These are phyloP conservation scores for Equus przewalskii DNA, from an alignment of 2,113 vertebrate genomes.

Conservation along the genomic window DNA sequence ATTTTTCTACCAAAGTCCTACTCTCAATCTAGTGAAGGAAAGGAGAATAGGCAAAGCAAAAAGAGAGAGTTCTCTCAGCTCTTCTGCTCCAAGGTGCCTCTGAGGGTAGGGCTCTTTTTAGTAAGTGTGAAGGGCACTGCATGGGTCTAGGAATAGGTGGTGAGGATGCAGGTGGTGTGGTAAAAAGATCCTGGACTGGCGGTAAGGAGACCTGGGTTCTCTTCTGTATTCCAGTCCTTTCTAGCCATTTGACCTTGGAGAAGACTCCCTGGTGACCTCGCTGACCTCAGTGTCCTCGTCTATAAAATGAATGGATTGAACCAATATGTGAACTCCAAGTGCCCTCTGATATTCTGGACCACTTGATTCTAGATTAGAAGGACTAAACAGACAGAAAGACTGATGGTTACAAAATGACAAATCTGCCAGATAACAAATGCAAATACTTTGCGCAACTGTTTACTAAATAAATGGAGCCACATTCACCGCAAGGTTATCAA, in stretches of 20 bases:
- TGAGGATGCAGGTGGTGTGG: background rate
- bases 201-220: background rate
- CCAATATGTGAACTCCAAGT: background rate
- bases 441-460: slow-evolving; percentile 52
- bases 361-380: slow-evolving; percentile 51
- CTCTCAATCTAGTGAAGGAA: slow-evolving; percentile 1
- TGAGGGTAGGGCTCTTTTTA: background rate
- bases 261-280: background rate
- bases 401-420: slow-evolving; percentile 57
- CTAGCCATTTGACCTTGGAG: background rate
- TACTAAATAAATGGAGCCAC: slow-evolving; percentile 49
- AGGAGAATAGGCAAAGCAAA: background rate
- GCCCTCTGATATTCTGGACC: slow-evolving; percentile 40
- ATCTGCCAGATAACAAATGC: slow-evolving; percentile 63
- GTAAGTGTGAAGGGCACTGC: background rate
- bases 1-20: slow-evolving; percentile 5
- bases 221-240: background rate
- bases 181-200: background rate
- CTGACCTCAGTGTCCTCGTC: background rate
- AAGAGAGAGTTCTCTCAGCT: background rate
- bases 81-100: background rate
- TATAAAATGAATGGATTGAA: background rate
- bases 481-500: slow-evolving; percentile 53
- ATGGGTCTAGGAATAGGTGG: background rate
- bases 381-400: slow-evolving; percentile 43